A percentile compares a stretch with the other conserved stretches of the same genome.
Evolutionary conservation across 2,113 vertebrate species (phyloP).

Genomic region (Rhinoderma darwinii): DNA sequence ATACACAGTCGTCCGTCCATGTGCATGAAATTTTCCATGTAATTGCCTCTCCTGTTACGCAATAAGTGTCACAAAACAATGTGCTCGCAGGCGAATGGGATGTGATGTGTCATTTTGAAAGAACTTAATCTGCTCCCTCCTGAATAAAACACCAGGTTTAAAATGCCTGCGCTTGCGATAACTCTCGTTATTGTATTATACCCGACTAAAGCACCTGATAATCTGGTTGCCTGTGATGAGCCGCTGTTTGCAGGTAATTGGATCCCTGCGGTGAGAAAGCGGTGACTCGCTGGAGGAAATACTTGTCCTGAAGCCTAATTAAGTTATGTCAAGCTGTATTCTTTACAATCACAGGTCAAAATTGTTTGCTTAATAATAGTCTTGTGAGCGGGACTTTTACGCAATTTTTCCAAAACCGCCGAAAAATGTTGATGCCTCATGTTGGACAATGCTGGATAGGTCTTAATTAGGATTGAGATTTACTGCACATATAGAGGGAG

Average conservation of each 20-base stretch:
- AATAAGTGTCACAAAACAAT: background rate
- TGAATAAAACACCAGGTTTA: constrained; percentile 22
- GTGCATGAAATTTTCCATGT: background rate
- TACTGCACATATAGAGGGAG: no score
- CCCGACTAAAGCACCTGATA: constrained; percentile 24
- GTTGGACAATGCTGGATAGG: background rate
- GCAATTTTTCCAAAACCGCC: background rate
- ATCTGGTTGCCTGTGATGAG: constrained; percentile 44
- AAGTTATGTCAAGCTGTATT: constrained; percentile 35
- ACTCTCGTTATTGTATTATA: constrained; percentile 31
- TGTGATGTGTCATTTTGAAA: background rate
- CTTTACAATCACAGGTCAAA: constrained; percentile 35
- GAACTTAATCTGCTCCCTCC: background rate
- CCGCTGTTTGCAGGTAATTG: constrained; percentile 51
- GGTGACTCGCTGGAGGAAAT: constrained; percentile 45
- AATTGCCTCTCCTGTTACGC: background rate
- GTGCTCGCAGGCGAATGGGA: background rate
- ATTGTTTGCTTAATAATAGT: constrained; percentile 17
- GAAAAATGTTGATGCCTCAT: background rate
- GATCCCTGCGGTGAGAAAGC: constrained; percentile 38
- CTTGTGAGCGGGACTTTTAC: background rate
- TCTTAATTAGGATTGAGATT: no score
- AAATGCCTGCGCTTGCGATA: constrained; percentile 3
- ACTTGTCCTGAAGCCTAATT: constrained; percentile 41
- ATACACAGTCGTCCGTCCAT: background rate